phyloP scores from a whole-genome alignment of 2,888 invertebrate species.

The Pilophorus perplexus region DNA sequence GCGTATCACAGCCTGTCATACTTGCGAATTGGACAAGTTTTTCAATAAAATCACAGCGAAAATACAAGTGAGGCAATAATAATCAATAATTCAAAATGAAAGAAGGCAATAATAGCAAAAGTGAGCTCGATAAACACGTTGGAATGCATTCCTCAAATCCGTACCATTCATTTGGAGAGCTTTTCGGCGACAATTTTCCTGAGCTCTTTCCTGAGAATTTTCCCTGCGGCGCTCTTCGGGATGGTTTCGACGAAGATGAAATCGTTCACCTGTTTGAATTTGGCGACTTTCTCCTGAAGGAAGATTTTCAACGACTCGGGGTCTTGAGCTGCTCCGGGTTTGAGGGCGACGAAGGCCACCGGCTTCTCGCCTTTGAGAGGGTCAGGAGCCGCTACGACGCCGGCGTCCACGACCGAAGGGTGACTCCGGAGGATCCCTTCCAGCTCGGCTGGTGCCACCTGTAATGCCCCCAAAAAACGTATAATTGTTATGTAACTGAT shows the following conservation, averaged over 20 bases:
- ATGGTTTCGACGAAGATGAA: slow-evolving; percentile 67
- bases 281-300: slow-evolving; percentile 58
- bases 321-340: slow-evolving; percentile 51
- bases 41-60: too few species aligned
- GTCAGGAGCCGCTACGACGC: slow-evolving; percentile 75
- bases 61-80: too few species aligned
- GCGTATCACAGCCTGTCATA: too few species aligned
- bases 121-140: too few species aligned
- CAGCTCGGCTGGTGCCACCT: slow-evolving; percentile 84
- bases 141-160: too few species aligned
- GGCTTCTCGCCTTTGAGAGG: slow-evolving; percentile 71
- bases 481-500: too few species aligned
- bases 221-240: slow-evolving; percentile 73
- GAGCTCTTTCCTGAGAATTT: slow-evolving; percentile 69
- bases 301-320: slow-evolving; percentile 55
- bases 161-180: background rate
- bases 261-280: slow-evolving; percentile 72
- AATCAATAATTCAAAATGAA: too few species aligned
- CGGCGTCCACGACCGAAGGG: slow-evolving; percentile 70
- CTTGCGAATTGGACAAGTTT: too few species aligned
- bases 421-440: slow-evolving; percentile 74
- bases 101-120: too few species aligned
- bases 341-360: slow-evolving; percentile 69
- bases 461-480: background rate
- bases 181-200: slow-evolving; percentile 50